Conservation (phyloP, 2,888 invertebrate genomes). For the Oligia strigilis region DNA sequence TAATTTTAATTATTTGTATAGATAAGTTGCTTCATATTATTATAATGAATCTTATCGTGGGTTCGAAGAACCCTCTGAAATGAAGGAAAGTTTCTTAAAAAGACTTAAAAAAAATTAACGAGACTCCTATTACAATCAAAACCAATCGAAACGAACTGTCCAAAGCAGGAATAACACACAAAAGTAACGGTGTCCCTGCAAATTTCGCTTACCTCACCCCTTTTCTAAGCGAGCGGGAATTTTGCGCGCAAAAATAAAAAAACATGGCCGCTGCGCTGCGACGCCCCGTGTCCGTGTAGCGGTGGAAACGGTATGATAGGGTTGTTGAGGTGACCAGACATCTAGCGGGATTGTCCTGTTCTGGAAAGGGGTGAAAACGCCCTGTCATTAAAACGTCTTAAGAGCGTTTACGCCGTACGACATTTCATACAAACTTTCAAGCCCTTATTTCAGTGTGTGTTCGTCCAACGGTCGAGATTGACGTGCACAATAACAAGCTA, state of each 20-base stretch:
- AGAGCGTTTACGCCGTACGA: no score
- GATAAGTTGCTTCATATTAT: background rate
- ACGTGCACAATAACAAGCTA: no score
- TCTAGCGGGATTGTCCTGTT: background rate
- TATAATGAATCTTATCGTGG: background rate
- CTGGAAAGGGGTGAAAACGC: background rate
- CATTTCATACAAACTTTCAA: no score
- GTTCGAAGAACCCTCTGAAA: background rate
- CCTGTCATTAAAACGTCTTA: background rate
- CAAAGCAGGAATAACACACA: slow-evolving; percentile 20
- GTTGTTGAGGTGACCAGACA: slow-evolving; percentile 26
- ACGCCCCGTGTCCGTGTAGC: slow-evolving; percentile 31
- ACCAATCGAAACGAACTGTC: slow-evolving; percentile 21
- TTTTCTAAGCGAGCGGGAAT: slow-evolving; percentile 39
- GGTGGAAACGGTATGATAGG: slow-evolving; percentile 30
- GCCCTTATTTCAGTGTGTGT: no score
- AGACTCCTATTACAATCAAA: slow-evolving; percentile 14
- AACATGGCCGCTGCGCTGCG: slow-evolving; percentile 48
- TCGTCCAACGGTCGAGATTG: no score
- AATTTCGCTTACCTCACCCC: slow-evolving; percentile 54
- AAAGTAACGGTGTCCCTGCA: slow-evolving; percentile 33
- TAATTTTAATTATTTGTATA: background rate
- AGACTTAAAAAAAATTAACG: background rate
- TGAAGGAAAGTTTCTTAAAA: background rate
- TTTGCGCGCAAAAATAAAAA: slow-evolving; percentile 49